Conservation (phyloP, 2,797 vertebrate genomes). For the Pogonophryne albipinna region DNA sequence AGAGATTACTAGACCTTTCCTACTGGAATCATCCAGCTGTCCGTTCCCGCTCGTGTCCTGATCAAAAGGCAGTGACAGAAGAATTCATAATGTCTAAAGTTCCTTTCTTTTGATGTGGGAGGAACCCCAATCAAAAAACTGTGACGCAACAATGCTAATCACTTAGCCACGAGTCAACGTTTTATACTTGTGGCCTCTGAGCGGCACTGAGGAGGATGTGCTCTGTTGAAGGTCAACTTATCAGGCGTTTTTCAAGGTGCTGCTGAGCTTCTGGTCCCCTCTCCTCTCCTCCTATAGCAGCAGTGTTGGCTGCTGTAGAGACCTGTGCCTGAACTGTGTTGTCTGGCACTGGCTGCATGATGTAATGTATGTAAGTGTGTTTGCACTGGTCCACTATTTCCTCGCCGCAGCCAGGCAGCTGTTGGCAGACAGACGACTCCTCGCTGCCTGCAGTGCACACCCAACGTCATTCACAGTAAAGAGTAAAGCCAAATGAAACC, state of each 20-base stretch:
- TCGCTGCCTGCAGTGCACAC: slow-evolving; percentile 27
- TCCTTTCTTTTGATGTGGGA: background rate
- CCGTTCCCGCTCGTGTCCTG: background rate
- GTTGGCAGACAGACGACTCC: slow-evolving; percentile 32
- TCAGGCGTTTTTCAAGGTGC: slow-evolving; percentile 9
- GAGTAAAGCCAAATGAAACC: background rate
- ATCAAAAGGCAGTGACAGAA: background rate
- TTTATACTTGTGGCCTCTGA: slow-evolving; percentile 1
- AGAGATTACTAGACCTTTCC: too few relatives aligned
- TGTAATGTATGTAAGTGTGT: slow-evolving; percentile 7
- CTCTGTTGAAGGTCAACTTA: slow-evolving; percentile 22
- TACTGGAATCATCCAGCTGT: background rate
- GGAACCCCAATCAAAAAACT: background rate
- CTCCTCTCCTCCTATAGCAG: slow-evolving; percentile 19
- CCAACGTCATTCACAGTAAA: slow-evolving; percentile 12
- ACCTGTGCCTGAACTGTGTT: slow-evolving; percentile 1
- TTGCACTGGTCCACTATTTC: slow-evolving; percentile 29
- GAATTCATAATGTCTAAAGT: background rate
- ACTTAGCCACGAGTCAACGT: background rate
- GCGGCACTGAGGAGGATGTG: background rate
- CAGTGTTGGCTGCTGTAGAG: slow-evolving; percentile 12
- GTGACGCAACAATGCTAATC: slow-evolving; percentile 10
- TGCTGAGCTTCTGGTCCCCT: slow-evolving; percentile 5
- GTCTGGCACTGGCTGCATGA: slow-evolving; percentile 16
- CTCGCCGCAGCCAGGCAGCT: slow-evolving; percentile 44